A percentile compares a stretch with the other conserved stretches of the same genome.
phyloP scores from a whole-genome alignment of 2,113 vertebrate genomes.

The Pundamilia nyererei region DNA sequence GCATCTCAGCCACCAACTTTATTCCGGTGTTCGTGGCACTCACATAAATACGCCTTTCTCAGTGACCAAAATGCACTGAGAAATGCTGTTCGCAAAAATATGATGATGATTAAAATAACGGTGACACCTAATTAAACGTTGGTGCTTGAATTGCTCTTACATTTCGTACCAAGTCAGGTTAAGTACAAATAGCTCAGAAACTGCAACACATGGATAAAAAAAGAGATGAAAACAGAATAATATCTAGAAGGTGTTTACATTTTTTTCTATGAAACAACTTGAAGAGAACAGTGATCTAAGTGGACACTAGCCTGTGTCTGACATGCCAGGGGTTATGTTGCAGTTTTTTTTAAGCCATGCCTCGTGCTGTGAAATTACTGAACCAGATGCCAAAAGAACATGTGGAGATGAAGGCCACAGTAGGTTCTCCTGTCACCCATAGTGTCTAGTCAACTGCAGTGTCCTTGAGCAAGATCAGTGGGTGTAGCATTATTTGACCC shows the following conservation, averaged over 20 bases:
- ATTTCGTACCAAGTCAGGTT: background rate
- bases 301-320: background rate
- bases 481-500: constrained; percentile 25
- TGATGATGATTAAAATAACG: background rate
- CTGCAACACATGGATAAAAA: background rate
- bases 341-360: background rate
- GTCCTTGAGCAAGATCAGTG: constrained; percentile 23
- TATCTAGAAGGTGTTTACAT: constrained; percentile 12
- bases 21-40: background rate
- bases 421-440: background rate
- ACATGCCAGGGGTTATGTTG: background rate
- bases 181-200: background rate
- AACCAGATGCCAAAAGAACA: constrained; percentile 18
- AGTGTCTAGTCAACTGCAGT: background rate
- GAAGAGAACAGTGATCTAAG: constrained; percentile 4
- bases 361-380: background rate
- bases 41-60: background rate
- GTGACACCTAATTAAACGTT: background rate
- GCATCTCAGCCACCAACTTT: background rate
- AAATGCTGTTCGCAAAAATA: background rate
- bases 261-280: background rate
- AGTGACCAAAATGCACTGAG: background rate
- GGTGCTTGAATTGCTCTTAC: background rate
- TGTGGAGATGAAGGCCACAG: background rate
- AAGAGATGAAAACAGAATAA: background rate